A percentile compares a stretch with the other conserved stretches of the same genome.
phyloP scores from a whole-genome alignment of 2,797 vertebrate species.

The Lindbergichthys nudifrons region DNA sequence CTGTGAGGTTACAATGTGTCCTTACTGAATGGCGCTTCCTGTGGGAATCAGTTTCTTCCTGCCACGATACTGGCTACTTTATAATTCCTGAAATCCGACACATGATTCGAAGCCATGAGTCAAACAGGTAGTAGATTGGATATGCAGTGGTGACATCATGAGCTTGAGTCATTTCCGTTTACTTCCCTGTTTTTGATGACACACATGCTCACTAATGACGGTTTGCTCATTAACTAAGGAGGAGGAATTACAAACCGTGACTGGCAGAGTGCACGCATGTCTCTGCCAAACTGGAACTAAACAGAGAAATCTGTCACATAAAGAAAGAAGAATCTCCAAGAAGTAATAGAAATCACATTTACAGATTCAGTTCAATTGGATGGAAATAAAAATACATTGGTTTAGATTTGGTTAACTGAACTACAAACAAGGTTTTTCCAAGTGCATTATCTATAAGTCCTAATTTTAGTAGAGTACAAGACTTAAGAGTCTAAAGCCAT shows the following conservation, averaged over 20 bases:
- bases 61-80: slow-evolving; percentile 6
- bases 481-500: background rate
- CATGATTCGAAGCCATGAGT: slow-evolving; percentile 33
- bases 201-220: slow-evolving; percentile 31
- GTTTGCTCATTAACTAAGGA: slow-evolving; percentile 33
- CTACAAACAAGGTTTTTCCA: background rate
- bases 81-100: slow-evolving; percentile 15
- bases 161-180: slow-evolving; percentile 63
- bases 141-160: slow-evolving; percentile 36
- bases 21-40: background rate
- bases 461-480: background rate
- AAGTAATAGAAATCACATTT: slow-evolving; percentile 18
- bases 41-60: background rate
- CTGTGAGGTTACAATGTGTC: slow-evolving; percentile 6
- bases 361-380: slow-evolving; percentile 7
- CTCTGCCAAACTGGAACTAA: slow-evolving; percentile 17
- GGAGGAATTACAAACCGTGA: slow-evolving; percentile 19
- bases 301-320: background rate
- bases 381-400: background rate
- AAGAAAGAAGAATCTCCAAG: background rate
- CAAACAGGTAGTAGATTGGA: slow-evolving; percentile 25
- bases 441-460: background rate
- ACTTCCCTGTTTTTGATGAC: slow-evolving; percentile 48
- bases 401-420: slow-evolving; percentile 6
- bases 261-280: slow-evolving; percentile 5